phyloP scores from a whole-genome alignment of 2,113 vertebrate species.

The Pitta sordida region DNA sequence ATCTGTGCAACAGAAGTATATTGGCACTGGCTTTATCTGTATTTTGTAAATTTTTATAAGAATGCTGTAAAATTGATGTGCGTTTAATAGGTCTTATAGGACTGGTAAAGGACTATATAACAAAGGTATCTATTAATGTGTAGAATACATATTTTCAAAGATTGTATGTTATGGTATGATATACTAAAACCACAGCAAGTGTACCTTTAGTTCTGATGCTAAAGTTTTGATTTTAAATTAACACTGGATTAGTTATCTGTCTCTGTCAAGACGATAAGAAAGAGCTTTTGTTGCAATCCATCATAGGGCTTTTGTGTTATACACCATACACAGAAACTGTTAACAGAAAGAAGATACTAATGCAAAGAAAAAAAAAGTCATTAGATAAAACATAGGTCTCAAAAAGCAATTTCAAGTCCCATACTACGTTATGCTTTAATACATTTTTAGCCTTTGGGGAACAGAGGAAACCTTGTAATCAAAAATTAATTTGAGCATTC shows the following conservation, averaged over 20 bases:
- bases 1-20: rapidly evolving
- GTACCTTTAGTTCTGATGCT: not conserved
- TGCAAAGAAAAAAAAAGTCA: slow-evolving; percentile 29
- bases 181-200: not conserved
- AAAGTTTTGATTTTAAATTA: slow-evolving; percentile 48
- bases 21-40: not conserved
- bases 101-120: not conserved
- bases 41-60: not conserved
- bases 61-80: not conserved
- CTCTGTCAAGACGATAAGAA: slow-evolving; percentile 52
- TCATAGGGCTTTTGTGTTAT: slow-evolving; percentile 51
- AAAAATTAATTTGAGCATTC: slow-evolving; percentile 48
- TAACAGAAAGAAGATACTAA: slow-evolving; percentile 36
- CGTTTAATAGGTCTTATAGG: not conserved
- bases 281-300: slow-evolving; percentile 56
- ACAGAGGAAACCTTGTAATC: slow-evolving; percentile 19
- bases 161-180: not conserved
- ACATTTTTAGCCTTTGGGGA: slow-evolving; percentile 10
- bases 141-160: not conserved
- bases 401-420: slow-evolving; percentile 39
- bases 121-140: not conserved
- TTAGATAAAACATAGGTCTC: slow-evolving; percentile 38
- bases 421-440: not conserved
- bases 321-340: not conserved
- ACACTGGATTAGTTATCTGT: slow-evolving; percentile 25